Evolutionary conservation across 2,113 vertebrate genomes (phyloP), one percentile per base, ranked within the genome.

Genomic region (Prochilodus magdalenae): DNA sequence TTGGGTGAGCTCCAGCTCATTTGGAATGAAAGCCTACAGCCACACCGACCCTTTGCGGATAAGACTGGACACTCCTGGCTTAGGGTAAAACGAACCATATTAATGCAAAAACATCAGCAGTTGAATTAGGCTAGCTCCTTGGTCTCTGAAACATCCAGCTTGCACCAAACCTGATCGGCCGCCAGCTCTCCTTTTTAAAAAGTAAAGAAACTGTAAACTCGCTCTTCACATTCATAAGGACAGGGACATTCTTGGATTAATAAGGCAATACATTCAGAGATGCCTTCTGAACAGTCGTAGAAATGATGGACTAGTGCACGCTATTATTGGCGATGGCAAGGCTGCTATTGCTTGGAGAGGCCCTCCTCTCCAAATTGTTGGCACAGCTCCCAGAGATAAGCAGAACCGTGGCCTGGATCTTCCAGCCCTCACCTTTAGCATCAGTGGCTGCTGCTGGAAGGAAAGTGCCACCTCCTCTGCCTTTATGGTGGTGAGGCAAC

Each of bases 261-360:
- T 83, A 73, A 77, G 79, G 77, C 74, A 83, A 83, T 90, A 91
- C 92, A 91, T 92, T 94, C 92, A 91, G 65, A 75, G 36, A 78
- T 74, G 71, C 83, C 85, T 87, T 83, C 70, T 70, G 70, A 91
- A 90, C 90, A 91, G 88, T 91, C 88, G 44, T 76, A 65, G 81
- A 47, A 59, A 79, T 80, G 57, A 80, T 82, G 72, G 83, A 72
- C 72, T 75, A 76, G 70, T 79, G 80, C 80, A 82, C 40, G 44
- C 30, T 84, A 65, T 8, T 81, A 69, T 49, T 29, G 73, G 22
- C 57, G 30, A 75, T 57, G 87, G 76, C 83, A 24, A 49, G 67
- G 40, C 65, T 69, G 65, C 70, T 72, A 67, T 78, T 72, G 77
- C 84, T 82, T 55, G 26, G n/a, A 66, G 82, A 78, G 76, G 81